phyloP scores from a whole-genome alignment of 2,888 invertebrate genomes.

The Lepidocyrtinus sp. region DNA sequence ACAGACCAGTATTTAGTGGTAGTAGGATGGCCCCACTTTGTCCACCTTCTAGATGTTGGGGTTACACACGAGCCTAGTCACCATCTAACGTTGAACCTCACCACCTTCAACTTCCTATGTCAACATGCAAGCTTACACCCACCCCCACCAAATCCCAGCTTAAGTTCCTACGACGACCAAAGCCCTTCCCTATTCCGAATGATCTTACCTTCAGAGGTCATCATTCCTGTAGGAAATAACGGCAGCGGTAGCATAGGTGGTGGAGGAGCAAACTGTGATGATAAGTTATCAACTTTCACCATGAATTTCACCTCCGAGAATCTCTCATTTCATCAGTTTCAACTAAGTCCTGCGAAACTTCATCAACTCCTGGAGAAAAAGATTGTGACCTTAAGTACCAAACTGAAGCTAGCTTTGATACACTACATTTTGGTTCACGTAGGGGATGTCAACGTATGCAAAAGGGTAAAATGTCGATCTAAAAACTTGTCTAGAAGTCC shows the following conservation, averaged over 20 bases:
- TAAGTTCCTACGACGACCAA: not conserved
- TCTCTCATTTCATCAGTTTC: slow-evolving; percentile 42
- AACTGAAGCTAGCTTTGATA: slow-evolving; percentile 79
- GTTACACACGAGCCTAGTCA: slow-evolving; percentile 84
- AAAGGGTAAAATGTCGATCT: slow-evolving; percentile 76
- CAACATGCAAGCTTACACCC: not conserved
- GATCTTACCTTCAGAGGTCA: slow-evolving; percentile 20
- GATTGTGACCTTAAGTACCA: slow-evolving; percentile 21
- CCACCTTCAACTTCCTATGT: slow-evolving; percentile 38
- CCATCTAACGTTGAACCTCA: slow-evolving; percentile 61
- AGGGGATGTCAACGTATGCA: slow-evolving; percentile 82
- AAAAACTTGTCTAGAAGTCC: not conserved
- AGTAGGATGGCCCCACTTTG: slow-evolving; percentile 86
- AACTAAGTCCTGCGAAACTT: slow-evolving; percentile 55
- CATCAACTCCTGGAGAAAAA: slow-evolving; percentile 55
- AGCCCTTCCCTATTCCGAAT: slow-evolving; percentile 18
- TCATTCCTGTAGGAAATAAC: not conserved
- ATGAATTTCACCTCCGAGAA: slow-evolving; percentile 49
- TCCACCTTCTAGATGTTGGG: slow-evolving; percentile 88
- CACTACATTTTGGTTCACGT: slow-evolving; percentile 87
- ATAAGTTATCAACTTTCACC: slow-evolving; percentile 38
- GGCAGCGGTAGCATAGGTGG: not conserved
- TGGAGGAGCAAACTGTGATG: slow-evolving; percentile 16
- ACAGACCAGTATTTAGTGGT: slow-evolving; percentile 86
- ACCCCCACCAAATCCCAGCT: not conserved